phyloP scores from a whole-genome alignment of 1,140 invertebrate genomes.

The Formica exsecta region DNA sequence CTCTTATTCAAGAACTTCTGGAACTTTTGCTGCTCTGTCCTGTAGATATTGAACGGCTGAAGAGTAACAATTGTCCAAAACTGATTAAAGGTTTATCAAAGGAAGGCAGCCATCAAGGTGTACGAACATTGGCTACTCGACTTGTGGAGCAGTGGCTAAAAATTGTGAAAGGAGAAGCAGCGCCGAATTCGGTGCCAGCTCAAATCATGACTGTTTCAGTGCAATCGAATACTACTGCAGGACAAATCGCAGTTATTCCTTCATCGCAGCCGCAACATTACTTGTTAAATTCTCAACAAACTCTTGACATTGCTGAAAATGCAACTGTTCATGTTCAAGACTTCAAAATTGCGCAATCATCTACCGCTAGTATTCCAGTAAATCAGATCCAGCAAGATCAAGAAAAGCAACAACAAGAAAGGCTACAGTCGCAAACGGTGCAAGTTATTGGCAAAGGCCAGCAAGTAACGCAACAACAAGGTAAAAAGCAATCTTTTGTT shows the following conservation, averaged over 20 bases:
- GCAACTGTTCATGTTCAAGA: slow-evolving; percentile 71
- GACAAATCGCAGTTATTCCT: slow-evolving; percentile 36
- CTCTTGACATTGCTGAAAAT: slow-evolving; percentile 53
- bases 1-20: slow-evolving; percentile 94
- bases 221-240: slow-evolving; percentile 24
- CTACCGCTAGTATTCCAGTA: slow-evolving; percentile 55
- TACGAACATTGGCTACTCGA: slow-evolving; percentile 91
- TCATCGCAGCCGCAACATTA: slow-evolving; percentile 61
- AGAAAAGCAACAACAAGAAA: slow-evolving; percentile 69
- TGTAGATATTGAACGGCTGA: slow-evolving; percentile 95
- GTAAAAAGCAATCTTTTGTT: slow-evolving; percentile 78
- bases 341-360: slow-evolving; percentile 61
- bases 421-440: slow-evolving; percentile 68
- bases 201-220: slow-evolving; percentile 77
- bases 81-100: slow-evolving; percentile 95
- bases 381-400: slow-evolving; percentile 64
- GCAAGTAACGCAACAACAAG: slow-evolving; percentile 67
- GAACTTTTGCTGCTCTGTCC: slow-evolving; percentile 94
- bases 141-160: slow-evolving; percentile 97
- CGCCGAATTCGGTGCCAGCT: slow-evolving; percentile 81
- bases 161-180: slow-evolving; percentile 91
- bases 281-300: slow-evolving; percentile 64
- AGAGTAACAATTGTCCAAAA: slow-evolving; percentile 96
- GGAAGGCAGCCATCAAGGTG: slow-evolving; percentile 91
- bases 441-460: slow-evolving; percentile 70